Evolutionary conservation across 1,140 invertebrate species (phyloP).

Genomic region (Ephestia elutella): DNA sequence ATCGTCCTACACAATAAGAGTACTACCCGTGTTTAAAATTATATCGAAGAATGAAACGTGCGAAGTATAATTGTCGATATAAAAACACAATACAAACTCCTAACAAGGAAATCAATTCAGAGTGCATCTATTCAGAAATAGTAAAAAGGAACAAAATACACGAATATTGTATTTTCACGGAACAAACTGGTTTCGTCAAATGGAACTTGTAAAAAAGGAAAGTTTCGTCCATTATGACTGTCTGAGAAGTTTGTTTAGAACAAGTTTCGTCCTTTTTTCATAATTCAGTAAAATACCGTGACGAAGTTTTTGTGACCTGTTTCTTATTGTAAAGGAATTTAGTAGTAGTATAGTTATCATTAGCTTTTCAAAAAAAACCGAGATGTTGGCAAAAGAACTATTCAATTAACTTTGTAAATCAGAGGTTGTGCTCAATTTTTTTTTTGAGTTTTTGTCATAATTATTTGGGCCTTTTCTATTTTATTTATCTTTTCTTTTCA

Average conservation of each 20-base stretch:
- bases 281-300: neutral
- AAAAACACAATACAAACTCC: no score
- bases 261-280: neutral
- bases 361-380: neutral
- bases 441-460: no score
- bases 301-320: slow-evolving; percentile 3
- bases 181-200: neutral
- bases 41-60: no score
- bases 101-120: no score
- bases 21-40: no score
- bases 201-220: neutral
- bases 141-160: slow-evolving; percentile 21
- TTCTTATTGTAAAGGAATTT: slow-evolving; percentile 15
- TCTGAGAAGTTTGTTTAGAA: slow-evolving; percentile 5
- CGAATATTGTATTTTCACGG: neutral
- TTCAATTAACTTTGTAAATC: no score
- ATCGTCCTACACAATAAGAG: no score
- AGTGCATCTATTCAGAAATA: slow-evolving; percentile 22
- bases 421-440: no score
- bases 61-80: no score
- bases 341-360: slow-evolving; percentile 5
- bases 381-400: no score
- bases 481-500: no score
- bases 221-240: slow-evolving; percentile 12
- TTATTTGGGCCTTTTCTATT: no score